Conservation (phyloP, 2,888 invertebrate species). For the Orthonevra nobilis region DNA sequence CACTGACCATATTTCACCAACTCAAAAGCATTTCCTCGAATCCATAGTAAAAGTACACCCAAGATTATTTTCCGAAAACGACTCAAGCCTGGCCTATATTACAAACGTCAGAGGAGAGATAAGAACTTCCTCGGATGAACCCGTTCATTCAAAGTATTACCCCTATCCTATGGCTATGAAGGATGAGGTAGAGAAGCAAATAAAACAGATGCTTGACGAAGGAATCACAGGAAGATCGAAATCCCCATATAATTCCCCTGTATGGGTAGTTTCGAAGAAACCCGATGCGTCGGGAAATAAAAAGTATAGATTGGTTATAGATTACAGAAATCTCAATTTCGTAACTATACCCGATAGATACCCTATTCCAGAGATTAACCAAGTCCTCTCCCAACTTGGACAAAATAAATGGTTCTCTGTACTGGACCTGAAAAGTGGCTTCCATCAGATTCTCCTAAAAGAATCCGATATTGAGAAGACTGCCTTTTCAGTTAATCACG, state of each 20-base stretch:
- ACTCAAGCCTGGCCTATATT: constrained; percentile 1
- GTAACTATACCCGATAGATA: background rate
- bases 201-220: background rate
- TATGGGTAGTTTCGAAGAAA: constrained; percentile 7
- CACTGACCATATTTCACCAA: constrained; percentile 3
- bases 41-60: background rate
- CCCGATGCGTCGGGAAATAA: background rate
- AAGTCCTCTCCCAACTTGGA: no score
- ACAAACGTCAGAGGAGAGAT: constrained; percentile 29
- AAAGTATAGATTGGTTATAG: no score
- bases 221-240: constrained; percentile 6
- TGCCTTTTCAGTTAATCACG: no score
- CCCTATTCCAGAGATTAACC: constrained; percentile 7
- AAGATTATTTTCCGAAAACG: background rate
- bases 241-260: constrained; percentile 22
- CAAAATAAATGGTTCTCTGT: background rate
- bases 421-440: constrained; percentile 16
- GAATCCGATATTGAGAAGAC: no score
- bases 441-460: constrained; percentile 1
- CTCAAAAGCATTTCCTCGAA: no score
- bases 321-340: no score
- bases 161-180: constrained; percentile 29
- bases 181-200: constrained; percentile 32
- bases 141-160: constrained; percentile 29
- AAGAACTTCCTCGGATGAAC: background rate